Conservation (phyloP, 2,113 vertebrate species). For the Tupaia chinensis region DNA sequence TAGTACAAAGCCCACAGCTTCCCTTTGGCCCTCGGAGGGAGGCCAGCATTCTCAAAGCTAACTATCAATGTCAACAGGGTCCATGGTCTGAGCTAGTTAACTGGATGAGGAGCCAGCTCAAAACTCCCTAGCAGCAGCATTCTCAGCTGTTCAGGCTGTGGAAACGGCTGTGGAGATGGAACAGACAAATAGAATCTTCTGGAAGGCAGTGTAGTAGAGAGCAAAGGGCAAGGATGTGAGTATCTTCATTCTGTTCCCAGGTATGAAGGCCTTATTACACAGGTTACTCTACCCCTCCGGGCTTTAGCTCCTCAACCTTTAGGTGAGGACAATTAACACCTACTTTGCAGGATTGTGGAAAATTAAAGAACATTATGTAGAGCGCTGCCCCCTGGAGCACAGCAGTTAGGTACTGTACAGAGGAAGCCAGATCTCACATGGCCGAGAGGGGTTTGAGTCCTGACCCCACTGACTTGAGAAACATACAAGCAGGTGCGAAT, state of each 20-base stretch:
- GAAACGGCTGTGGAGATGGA: neutral
- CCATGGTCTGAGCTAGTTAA: neutral
- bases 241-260: neutral
- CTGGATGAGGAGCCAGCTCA: neutral
- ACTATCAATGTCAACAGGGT: neutral
- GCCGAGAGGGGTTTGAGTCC: no score
- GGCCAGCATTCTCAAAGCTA: constrained; percentile 42
- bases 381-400: no score
- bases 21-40: neutral
- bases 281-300: neutral
- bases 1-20: constrained; percentile 25
- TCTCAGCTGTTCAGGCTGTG: neutral
- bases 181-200: neutral
- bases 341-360: neutral
- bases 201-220: neutral
- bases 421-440: no score
- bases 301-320: neutral
- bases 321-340: neutral
- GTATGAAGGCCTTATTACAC: neutral
- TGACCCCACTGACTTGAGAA: no score
- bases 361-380: neutral
- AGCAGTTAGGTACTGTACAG: no score
- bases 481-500: no score
- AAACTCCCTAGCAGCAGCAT: neutral
- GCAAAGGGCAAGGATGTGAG: neutral